A percentile compares a stretch with the other conserved stretches of the same genome.
Conservation (phyloP, 1,140 invertebrate genomes). For the Papilio helenus region DNA sequence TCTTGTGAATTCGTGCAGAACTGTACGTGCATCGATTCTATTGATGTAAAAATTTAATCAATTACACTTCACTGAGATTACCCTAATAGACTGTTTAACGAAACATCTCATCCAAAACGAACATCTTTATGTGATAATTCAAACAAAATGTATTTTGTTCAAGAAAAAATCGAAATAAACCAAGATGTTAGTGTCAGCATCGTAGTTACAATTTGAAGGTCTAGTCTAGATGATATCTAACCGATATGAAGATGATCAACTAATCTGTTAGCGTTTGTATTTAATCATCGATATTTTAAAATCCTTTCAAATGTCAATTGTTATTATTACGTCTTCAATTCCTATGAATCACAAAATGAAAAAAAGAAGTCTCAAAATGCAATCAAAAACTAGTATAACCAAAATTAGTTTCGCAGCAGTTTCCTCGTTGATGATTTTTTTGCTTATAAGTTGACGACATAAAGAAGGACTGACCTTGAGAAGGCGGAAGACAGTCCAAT, state of each 20-base stretch:
- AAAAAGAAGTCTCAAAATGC: neutral
- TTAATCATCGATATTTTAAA: neutral
- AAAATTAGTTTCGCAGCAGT: conserved; percentile 32
- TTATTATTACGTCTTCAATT: neutral
- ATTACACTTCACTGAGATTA: conserved; percentile 25
- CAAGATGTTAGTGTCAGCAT: neutral
- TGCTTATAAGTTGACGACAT: conserved; percentile 50
- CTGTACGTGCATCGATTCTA: conserved; percentile 61
- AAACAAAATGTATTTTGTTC: too few species aligned
- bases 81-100: neutral
- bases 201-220: neutral
- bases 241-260: neutral
- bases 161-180: too few species aligned
- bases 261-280: neutral
- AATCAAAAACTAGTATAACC: neutral
- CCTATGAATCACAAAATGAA: neutral
- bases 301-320: neutral
- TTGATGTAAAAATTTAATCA: conserved; percentile 41
- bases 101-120: conserved; percentile 1
- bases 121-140: neutral
- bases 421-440: conserved; percentile 46
- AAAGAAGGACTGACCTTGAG: conserved; percentile 59
- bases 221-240: neutral
- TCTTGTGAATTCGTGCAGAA: conserved; percentile 66
- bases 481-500: conserved; percentile 62